Conservation (phyloP, 2,888 invertebrate genomes). For the Chromoteleia sp. region DNA sequence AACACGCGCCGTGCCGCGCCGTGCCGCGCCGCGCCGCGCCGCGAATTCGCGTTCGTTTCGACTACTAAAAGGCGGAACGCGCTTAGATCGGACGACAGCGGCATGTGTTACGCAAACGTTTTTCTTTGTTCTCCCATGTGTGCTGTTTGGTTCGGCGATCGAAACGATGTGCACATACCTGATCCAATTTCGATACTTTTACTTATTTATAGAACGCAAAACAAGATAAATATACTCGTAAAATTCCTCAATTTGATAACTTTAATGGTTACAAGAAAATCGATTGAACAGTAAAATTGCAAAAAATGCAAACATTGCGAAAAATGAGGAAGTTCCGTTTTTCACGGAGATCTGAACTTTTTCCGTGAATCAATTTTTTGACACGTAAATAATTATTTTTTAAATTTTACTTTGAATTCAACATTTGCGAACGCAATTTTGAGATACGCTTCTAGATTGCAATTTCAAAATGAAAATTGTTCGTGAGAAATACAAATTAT, state of each 20-base stretch:
- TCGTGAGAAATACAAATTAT: no score
- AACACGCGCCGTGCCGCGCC: slow-evolving; percentile 9
- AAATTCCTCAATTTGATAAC: not conserved
- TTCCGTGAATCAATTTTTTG: no score
- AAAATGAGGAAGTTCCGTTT: no score
- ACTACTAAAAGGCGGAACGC: slow-evolving; percentile 34
- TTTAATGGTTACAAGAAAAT: no score
- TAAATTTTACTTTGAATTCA: no score
- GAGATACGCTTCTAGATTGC: no score
- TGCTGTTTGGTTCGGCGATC: slow-evolving; percentile 28
- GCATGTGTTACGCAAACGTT: slow-evolving; percentile 55
- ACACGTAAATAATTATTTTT: no score
- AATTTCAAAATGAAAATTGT: no score
- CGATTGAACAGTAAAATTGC: no score
- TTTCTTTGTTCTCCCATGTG: slow-evolving; percentile 45
- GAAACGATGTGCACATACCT: slow-evolving; percentile 44
- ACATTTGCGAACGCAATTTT: no score
- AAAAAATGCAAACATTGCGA: no score
- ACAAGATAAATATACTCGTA: not conserved
- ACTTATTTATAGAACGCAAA: slow-evolving; percentile 32
- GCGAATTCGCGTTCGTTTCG: slow-evolving; percentile 43
- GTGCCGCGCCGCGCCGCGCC: slow-evolving; percentile 13
- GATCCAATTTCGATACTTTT: slow-evolving; percentile 44
- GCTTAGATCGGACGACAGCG: slow-evolving; percentile 18
- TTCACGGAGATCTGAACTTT: no score